A percentile compares a stretch with the other conserved stretches of the same genome.
Conservation (phyloP, 2,888 invertebrate genomes). For the Acronicta alni region DNA sequence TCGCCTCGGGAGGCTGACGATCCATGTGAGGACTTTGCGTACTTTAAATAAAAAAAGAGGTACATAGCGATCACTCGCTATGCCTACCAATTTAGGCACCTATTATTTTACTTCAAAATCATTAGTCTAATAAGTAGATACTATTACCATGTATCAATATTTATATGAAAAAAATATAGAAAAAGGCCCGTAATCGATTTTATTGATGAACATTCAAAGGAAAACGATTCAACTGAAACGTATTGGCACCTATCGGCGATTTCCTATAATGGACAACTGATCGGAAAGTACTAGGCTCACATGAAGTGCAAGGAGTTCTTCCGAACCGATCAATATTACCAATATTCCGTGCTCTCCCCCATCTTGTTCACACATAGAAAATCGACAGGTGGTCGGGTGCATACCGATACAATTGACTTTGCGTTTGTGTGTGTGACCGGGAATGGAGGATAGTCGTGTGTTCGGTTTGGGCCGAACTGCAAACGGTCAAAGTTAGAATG, state of each 20-base stretch:
- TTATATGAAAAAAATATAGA: not conserved
- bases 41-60: too few relatives aligned
- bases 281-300: conserved; percentile 82
- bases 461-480: conserved; percentile 6
- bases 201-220: conserved; percentile 11
- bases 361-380: conserved; percentile 63
- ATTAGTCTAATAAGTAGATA: too few relatives aligned
- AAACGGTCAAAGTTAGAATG: conserved; percentile 13
- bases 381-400: conserved; percentile 59
- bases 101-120: too few relatives aligned
- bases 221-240: conserved; percentile 30
- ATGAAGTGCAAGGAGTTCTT: conserved; percentile 70
- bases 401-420: conserved; percentile 39
- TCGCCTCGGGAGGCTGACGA: too few relatives aligned
- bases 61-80: too few relatives aligned
- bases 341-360: conserved; percentile 70
- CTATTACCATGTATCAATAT: too few relatives aligned
- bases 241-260: conserved; percentile 79
- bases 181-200: not conserved
- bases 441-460: conserved; percentile 9
- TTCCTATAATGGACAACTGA: conserved; percentile 84
- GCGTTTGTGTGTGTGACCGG: conserved; percentile 49
- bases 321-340: conserved; percentile 84
- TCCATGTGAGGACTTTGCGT: too few relatives aligned
- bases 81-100: too few relatives aligned